Evolutionary conservation across 2,797 vertebrate species (phyloP), one percentile per base, ranked within the genome.

Genomic region (Acrossocheilus wenchowensis): DNA sequence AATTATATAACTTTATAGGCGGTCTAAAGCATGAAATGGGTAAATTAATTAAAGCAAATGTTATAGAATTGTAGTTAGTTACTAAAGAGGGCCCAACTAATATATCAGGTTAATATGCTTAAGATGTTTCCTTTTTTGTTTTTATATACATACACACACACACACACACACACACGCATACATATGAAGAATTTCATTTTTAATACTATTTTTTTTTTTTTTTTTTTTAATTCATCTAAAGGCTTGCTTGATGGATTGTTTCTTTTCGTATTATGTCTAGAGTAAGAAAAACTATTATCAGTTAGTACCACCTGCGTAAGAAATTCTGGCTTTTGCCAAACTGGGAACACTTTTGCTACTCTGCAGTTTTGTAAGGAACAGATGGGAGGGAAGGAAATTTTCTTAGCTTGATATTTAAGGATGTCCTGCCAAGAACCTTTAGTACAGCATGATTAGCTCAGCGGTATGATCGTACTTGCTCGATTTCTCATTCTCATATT

Each of bases 341-440:
- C 60, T 19, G 10, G 60, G 88, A 91, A 91, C 21, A 79, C 89
- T 88, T 89, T 86, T 89, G 86, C 83, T n/a, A 82, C 90, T 86
- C 71, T 91, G 89, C 88, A 86, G 89, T 89, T 93, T 92, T 91
- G 88, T 91, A 88, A 82, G 81, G 91, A 91, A 91, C 93, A 94
- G 91, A 92, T 93, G 93, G 91, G 90, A 87, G 78, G 80, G 82
- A 81, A 91, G 90, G 88, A 88, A 75, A 88, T 91, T 78, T 92
- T 93, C 91, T 85, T 92, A 90, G 92, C 91, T 83, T 91, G 92
- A 92, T 92, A 91, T 92, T 94, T 92, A 89, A 89, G 88, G 92
- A 90, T 80, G 90, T 92, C 93, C 91, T 94, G 93, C 92, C 92
- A 92, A 89, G 91, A 92, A 88, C 34, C 34, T 73, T 36, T 62